These are phyloP conservation scores for Siniperca obscura DNA, from an alignment of 2,797 vertebrate genomes.

Conservation along the genomic window DNA sequence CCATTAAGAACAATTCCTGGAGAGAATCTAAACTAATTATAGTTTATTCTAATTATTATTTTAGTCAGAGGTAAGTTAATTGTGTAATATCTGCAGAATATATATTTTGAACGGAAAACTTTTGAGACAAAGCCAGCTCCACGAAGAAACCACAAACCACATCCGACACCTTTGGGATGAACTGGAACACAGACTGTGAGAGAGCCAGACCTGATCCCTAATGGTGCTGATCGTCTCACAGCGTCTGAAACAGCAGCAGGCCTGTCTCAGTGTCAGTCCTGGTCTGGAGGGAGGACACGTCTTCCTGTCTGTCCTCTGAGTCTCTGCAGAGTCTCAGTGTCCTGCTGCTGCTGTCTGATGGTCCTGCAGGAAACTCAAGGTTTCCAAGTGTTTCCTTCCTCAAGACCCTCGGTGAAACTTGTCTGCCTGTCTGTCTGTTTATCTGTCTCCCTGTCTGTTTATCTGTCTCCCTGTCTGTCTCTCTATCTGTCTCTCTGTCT, in stretches of 20 bases:
- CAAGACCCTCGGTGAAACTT: conserved; percentile 29
- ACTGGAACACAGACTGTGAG: no score
- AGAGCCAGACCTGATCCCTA: no score
- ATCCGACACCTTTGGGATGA: no score
- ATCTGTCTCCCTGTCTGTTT: no score
- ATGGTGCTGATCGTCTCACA: not conserved
- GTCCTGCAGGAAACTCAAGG: conserved; percentile 62
- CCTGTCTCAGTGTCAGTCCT: conserved; percentile 24
- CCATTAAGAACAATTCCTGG: not conserved
- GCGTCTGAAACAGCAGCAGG: not conserved
- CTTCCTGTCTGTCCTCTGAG: conserved; percentile 33
- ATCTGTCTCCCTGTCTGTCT: no score
- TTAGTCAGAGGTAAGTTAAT: no score
- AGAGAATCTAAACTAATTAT: not conserved
- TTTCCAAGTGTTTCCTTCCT: conserved; percentile 70
- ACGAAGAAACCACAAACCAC: no score
- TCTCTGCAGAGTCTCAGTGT: conserved; percentile 17
- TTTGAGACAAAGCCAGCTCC: no score
- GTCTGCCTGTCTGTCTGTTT: not conserved
- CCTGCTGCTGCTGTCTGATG: conserved; percentile 28
- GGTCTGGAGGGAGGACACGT: conserved; percentile 13
- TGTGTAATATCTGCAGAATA: no score
- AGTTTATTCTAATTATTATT: no score
- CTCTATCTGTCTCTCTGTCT: no score
- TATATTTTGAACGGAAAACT: no score